Evolutionary conservation across 2,888 invertebrate genomes (phyloP).

Genomic region (Tachina lurida): DNA sequence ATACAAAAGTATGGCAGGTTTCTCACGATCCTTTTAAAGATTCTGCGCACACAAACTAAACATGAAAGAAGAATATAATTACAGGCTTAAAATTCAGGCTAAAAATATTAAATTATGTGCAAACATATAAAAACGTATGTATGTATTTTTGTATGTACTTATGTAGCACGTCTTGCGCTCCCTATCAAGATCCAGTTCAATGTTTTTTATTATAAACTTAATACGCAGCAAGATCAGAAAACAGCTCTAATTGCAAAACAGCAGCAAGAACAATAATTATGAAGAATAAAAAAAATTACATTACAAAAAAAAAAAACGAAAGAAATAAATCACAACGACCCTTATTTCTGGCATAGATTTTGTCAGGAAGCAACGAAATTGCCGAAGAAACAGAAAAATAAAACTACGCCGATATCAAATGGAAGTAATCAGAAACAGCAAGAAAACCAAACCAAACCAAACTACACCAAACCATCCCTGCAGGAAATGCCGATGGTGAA

Average conservation of each 20-base stretch:
- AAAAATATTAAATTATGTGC: slow-evolving; percentile 39
- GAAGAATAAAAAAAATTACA: slow-evolving; percentile 45
- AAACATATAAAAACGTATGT: background rate
- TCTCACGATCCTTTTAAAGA: slow-evolving; percentile 67
- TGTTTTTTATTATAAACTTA: slow-evolving; percentile 34
- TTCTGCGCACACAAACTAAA: slow-evolving; percentile 13
- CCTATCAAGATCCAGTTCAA: slow-evolving; percentile 62
- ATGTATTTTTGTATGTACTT: background rate
- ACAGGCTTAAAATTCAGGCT: slow-evolving; percentile 61
- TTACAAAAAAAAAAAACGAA: slow-evolving; percentile 43
- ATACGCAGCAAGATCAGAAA: slow-evolving; percentile 65
- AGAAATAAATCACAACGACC: slow-evolving; percentile 61
- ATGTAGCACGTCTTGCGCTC: slow-evolving; percentile 50
- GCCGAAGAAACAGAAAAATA: slow-evolving; percentile 5
- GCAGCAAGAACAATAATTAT: slow-evolving; percentile 58
- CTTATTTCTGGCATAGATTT: slow-evolving; percentile 53
- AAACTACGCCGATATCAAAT: slow-evolving; percentile 59
- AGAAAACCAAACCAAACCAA: slow-evolving; percentile 20
- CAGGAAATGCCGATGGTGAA: too few species aligned
- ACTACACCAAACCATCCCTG: background rate
- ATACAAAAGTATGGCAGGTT: slow-evolving; percentile 62
- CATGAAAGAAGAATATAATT: slow-evolving; percentile 56
- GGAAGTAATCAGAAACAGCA: slow-evolving; percentile 65
- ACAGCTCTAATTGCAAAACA: slow-evolving; percentile 71
- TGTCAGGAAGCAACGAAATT: slow-evolving; percentile 7